Percentiles rank a stretch among this genome's conserved stretches.
These are phyloP conservation scores for Bucorvus abyssinicus DNA, from an alignment of 2,797 vertebrate genomes.

Conservation along the genomic window DNA sequence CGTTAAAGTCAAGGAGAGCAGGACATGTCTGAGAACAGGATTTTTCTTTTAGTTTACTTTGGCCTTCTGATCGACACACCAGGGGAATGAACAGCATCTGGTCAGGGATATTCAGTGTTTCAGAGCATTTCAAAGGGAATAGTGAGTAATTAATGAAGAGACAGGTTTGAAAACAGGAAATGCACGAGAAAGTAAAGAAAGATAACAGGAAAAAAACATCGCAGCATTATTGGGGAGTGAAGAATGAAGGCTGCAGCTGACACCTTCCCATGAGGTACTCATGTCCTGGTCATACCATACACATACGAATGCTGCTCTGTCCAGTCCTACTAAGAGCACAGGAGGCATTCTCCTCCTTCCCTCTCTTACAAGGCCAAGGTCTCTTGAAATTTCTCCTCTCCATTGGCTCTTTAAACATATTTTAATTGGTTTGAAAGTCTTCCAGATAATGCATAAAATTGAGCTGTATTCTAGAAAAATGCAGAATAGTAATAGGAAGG, in stretches of 20 bases:
- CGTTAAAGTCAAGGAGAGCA: constrained; percentile 2
- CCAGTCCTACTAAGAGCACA: not conserved
- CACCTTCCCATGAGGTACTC: not conserved
- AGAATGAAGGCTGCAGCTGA: not conserved
- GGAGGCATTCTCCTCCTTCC: not conserved
- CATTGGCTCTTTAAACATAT: not conserved
- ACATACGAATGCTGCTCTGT: not conserved
- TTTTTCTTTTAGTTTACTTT: not conserved
- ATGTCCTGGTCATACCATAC: not conserved
- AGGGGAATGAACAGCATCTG: not conserved
- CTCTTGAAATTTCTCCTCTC: not conserved
- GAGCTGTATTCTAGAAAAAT: not conserved
- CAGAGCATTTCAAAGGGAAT: constrained; percentile 10
- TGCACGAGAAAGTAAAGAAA: not conserved
- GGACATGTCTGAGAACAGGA: not conserved
- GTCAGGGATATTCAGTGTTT: not conserved
- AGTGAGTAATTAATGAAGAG: not conserved
- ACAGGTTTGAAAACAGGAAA: not conserved
- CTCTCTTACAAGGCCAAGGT: not conserved
- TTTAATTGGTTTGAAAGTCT: not conserved
- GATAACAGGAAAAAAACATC: accelerated
- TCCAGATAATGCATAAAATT: not conserved
- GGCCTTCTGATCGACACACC: not conserved
- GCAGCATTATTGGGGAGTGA: not conserved
- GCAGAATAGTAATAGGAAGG: not conserved